A percentile compares a stretch with the other conserved stretches of the same genome.
These are phyloP conservation scores for Eidolon dupreanum DNA, from an alignment of 2,797 vertebrate species.

Conservation along the genomic window DNA sequence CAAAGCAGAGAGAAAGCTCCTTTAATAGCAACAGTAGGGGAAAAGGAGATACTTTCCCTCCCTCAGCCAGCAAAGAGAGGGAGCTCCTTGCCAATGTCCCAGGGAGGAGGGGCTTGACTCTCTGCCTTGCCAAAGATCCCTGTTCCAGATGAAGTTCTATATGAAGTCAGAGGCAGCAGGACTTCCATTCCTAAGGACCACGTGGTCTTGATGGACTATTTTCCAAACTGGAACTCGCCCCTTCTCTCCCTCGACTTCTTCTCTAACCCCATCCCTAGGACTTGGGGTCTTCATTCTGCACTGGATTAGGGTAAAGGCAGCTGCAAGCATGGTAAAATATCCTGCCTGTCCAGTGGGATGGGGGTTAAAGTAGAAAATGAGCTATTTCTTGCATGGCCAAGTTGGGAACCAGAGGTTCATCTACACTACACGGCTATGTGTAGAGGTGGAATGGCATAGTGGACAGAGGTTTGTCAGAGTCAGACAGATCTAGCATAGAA, in stretches of 20 bases:
- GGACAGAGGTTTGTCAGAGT: background rate
- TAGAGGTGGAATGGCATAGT: background rate
- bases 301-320: background rate
- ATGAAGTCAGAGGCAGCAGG: background rate
- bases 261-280: background rate
- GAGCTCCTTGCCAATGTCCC: background rate
- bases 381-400: background rate
- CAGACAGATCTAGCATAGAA: background rate
- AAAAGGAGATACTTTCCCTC: background rate
- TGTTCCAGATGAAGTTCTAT: background rate
- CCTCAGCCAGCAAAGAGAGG: background rate
- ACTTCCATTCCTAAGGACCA: background rate
- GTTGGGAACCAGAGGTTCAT: background rate
- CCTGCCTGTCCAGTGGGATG: background rate
- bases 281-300: background rate
- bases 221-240: background rate
- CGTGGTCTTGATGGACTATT: background rate
- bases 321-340: background rate
- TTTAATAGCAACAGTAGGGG: background rate
- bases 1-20: constrained; percentile 12
- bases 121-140: background rate
- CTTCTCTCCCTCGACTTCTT: background rate
- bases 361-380: background rate
- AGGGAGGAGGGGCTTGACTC: background rate
- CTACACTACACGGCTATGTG: background rate